A percentile compares a stretch with the other conserved stretches of the same genome.
These are phyloP conservation scores for Erethizon dorsatum DNA, from an alignment of 2,797 vertebrate genomes.

Conservation along the genomic window DNA sequence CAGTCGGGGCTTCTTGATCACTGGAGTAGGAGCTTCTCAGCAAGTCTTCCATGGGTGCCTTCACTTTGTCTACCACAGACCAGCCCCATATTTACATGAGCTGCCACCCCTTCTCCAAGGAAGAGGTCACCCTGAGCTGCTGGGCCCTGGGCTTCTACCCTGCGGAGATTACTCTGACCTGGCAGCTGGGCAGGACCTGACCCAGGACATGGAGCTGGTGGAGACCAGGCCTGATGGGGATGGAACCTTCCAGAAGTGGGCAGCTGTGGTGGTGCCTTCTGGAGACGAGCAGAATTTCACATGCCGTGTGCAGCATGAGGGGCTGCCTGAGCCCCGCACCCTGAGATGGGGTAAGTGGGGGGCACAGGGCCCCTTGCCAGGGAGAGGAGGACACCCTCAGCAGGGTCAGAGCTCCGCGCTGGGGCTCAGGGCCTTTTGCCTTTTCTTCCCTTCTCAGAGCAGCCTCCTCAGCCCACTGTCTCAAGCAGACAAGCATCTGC, in stretches of 20 bases:
- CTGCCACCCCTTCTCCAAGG: background rate
- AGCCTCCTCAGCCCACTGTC: background rate
- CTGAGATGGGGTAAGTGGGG: constrained; percentile 14
- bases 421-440: background rate
- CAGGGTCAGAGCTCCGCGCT: background rate
- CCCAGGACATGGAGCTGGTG: constrained; percentile 77
- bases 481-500: too few species aligned
- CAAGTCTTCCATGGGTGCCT: too few species aligned
- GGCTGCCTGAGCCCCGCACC: background rate
- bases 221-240: constrained; percentile 84
- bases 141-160: constrained; percentile 85
- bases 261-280: background rate
- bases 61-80: too few species aligned
- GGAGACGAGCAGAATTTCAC: constrained; percentile 20
- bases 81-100: background rate
- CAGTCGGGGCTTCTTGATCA: too few species aligned
- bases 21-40: too few species aligned
- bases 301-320: background rate
- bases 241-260: constrained; percentile 71
- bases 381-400: background rate
- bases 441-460: background rate
- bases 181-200: constrained; percentile 62
- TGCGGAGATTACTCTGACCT: constrained; percentile 55
- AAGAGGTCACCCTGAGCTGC: too few species aligned
- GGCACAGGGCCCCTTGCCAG: background rate